Evolutionary conservation across 2,888 invertebrate genomes (phyloP).

Genomic region (Phania funesta): DNA sequence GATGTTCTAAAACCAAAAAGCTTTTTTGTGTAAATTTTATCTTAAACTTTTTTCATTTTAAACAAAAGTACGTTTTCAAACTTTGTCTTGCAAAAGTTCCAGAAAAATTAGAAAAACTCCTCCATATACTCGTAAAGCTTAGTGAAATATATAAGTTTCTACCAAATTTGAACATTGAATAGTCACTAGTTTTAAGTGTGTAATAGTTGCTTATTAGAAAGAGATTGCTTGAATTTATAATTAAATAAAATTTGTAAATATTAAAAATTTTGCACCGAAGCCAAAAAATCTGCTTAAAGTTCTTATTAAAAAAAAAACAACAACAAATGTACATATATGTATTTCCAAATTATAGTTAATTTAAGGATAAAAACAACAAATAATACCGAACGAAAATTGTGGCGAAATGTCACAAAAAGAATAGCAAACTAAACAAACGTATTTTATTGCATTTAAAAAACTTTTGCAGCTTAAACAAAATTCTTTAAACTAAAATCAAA

Average conservation of each 20-base stretch:
- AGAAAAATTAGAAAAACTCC: neutral
- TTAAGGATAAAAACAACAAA: slow-evolving; percentile 13
- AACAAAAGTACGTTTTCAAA: no score
- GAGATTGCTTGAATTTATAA: slow-evolving; percentile 57
- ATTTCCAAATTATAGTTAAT: slow-evolving; percentile 15
- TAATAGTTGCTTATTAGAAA: slow-evolving; percentile 51
- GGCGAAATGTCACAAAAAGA: slow-evolving; percentile 10
- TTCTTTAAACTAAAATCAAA: slow-evolving; percentile 41
- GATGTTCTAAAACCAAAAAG: no score
- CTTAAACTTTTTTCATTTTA: no score
- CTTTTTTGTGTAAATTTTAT: no score
- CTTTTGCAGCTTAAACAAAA: neutral
- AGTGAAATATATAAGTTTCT: neutral
- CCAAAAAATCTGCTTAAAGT: slow-evolving; percentile 38
- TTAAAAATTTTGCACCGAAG: slow-evolving; percentile 37
- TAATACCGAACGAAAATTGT: slow-evolving; percentile 10
- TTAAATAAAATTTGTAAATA: slow-evolving; percentile 24
- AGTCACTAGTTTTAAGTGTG: slow-evolving; percentile 62
- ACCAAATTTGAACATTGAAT: slow-evolving; percentile 1
- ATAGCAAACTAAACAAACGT: slow-evolving; percentile 35
- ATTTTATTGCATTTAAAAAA: slow-evolving; percentile 64
- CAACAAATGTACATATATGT: slow-evolving; percentile 29
- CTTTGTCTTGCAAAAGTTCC: no score
- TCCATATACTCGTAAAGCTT: neutral
- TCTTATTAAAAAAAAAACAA: neutral